phyloP scores from a whole-genome alignment of 2,797 vertebrate genomes.

The Delichon dasypus region DNA sequence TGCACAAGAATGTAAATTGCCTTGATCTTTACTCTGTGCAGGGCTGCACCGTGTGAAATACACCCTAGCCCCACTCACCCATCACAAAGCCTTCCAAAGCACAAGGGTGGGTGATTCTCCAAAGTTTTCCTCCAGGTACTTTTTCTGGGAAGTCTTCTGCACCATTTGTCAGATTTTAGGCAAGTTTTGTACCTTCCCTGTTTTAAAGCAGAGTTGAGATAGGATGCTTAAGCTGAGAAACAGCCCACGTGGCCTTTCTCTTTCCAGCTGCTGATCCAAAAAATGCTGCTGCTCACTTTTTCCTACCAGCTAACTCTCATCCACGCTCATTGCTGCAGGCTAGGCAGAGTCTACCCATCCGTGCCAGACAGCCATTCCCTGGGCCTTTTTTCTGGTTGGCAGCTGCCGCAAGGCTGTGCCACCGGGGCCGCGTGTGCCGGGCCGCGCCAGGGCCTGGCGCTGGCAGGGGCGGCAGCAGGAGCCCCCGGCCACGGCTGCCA shows the following conservation, averaged over 20 bases:
- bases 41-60: not conserved
- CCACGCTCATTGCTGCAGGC: not conserved
- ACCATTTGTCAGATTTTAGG: not conserved
- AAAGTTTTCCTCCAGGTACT: not conserved
- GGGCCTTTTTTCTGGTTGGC: not conserved
- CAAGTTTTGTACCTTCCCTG: not conserved
- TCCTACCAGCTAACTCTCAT: not conserved
- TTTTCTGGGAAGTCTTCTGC: not conserved
- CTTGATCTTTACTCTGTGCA: not conserved
- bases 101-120: not conserved
- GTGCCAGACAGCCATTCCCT: not conserved
- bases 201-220: not conserved
- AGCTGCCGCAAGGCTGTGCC: not conserved
- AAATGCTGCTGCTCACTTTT: not conserved
- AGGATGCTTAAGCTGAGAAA: not conserved
- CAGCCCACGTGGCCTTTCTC: not conserved
- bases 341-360: not conserved
- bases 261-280: slow-evolving; percentile 22
- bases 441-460: accelerated
- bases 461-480: not conserved
- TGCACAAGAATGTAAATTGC: not conserved
- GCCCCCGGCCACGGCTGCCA: not conserved
- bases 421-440: accelerated
- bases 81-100: not conserved
- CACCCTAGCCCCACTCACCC: not conserved